Evolutionary conservation across 2,113 vertebrate genomes (phyloP).

Genomic region (Phocoena sinus): DNA sequence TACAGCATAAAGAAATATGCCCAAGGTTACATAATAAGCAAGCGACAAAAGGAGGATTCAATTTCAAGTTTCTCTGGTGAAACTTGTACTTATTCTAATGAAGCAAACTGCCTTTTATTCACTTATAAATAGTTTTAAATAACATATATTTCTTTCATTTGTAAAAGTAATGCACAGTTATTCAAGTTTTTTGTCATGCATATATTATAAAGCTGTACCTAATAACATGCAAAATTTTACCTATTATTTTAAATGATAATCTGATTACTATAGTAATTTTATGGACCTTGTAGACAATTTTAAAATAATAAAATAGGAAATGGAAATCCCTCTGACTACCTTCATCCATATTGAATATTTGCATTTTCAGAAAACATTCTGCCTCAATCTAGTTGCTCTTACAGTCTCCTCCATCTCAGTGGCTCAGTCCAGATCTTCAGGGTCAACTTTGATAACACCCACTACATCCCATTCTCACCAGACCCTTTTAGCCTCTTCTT

Average conservation of each 20-base stretch:
- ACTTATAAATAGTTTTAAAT: background rate
- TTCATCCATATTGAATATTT: background rate
- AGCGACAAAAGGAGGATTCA: background rate
- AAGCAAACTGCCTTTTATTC: background rate
- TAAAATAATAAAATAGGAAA: background rate
- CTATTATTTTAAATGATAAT: background rate
- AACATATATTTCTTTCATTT: background rate
- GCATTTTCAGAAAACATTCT: background rate
- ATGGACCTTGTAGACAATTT: background rate
- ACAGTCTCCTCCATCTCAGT: background rate
- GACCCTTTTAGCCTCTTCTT: background rate
- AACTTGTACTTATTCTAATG: background rate
- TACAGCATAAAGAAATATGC: background rate
- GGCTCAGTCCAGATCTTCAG: background rate
- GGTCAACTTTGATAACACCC: background rate
- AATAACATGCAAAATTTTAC: background rate
- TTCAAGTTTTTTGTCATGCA: background rate
- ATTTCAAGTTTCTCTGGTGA: background rate
- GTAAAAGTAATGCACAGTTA: background rate
- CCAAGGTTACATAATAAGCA: background rate
- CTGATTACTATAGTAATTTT: background rate
- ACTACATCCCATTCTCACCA: background rate
- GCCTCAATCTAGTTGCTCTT: background rate
- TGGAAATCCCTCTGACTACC: background rate
- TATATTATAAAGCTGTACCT: background rate